These are phyloP conservation scores for Brachirus orientalis DNA, from an alignment of 2,113 vertebrate genomes.

Conservation along the genomic window DNA sequence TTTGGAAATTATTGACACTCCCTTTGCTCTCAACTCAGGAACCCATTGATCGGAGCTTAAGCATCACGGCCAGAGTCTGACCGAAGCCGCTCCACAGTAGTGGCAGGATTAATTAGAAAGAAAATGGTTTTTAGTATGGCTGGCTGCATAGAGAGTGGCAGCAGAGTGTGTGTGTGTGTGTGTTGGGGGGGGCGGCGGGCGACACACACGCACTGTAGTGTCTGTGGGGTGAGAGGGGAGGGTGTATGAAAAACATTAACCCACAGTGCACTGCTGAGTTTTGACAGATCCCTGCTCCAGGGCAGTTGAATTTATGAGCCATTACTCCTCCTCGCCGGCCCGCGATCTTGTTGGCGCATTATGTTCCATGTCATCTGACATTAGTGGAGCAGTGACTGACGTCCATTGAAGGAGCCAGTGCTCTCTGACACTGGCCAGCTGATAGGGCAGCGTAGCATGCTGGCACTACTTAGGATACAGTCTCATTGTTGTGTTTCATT, in stretches of 20 bases:
- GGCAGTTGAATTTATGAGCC: slow-evolving; percentile 86
- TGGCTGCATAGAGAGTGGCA: slow-evolving; percentile 77
- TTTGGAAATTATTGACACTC: slow-evolving; percentile 82
- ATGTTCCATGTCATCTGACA: slow-evolving; percentile 90
- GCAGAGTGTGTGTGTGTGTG: slow-evolving; percentile 18
- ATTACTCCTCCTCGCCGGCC: slow-evolving; percentile 83
- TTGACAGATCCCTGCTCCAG: slow-evolving; percentile 85
- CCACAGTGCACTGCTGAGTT: slow-evolving; percentile 84
- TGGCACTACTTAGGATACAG: slow-evolving; percentile 54
- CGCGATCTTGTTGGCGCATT: slow-evolving; percentile 87
- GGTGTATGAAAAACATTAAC: slow-evolving; percentile 84
- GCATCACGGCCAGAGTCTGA: slow-evolving; percentile 70
- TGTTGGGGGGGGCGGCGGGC: not conserved
- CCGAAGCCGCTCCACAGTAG: slow-evolving; percentile 78
- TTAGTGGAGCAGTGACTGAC: slow-evolving; percentile 87
- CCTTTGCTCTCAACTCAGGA: slow-evolving; percentile 59
- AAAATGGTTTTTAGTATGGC: slow-evolving; percentile 86
- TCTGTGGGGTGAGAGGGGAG: slow-evolving; percentile 37
- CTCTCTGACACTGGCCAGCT: slow-evolving; percentile 70
- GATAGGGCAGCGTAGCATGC: slow-evolving; percentile 60
- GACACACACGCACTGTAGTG: slow-evolving; percentile 11
- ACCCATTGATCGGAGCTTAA: slow-evolving; percentile 87
- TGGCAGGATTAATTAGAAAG: slow-evolving; percentile 90
- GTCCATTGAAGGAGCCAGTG: slow-evolving; percentile 85
- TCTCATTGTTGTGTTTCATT: slow-evolving; percentile 66